Conservation (phyloP, 2,113 vertebrate genomes). For the Campylorhamphus procurvoides region DNA sequence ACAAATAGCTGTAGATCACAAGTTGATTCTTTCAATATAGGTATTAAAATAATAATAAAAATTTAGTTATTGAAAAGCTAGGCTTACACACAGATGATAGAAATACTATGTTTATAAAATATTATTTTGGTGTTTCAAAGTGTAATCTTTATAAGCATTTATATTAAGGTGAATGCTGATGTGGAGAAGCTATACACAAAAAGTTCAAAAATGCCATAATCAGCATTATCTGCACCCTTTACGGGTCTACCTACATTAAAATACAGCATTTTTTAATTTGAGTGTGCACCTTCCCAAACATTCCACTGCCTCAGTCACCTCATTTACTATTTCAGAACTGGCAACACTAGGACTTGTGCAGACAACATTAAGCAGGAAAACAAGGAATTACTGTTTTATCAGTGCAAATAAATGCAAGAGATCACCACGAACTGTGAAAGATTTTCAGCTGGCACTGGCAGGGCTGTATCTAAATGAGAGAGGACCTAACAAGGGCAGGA, state of each 20-base stretch:
- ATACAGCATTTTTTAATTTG: background rate
- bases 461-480: background rate
- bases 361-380: background rate
- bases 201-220: background rate
- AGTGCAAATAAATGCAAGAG: background rate
- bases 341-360: background rate
- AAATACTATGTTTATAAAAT: background rate
- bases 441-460: background rate
- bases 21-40: background rate
- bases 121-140: background rate
- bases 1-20: background rate
- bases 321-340: background rate
- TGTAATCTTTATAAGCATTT: background rate
- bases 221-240: background rate
- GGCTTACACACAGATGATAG: background rate
- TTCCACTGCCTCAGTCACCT: background rate
- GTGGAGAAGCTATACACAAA: background rate
- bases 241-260: background rate
- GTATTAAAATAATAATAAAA: background rate
- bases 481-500: rapidly evolving
- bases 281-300: background rate
- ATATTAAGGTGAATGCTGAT: background rate
- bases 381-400: background rate
- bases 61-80: background rate
- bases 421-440: background rate